Conservation (phyloP, 2,888 invertebrate species). For the Philopedon plagiatum region DNA sequence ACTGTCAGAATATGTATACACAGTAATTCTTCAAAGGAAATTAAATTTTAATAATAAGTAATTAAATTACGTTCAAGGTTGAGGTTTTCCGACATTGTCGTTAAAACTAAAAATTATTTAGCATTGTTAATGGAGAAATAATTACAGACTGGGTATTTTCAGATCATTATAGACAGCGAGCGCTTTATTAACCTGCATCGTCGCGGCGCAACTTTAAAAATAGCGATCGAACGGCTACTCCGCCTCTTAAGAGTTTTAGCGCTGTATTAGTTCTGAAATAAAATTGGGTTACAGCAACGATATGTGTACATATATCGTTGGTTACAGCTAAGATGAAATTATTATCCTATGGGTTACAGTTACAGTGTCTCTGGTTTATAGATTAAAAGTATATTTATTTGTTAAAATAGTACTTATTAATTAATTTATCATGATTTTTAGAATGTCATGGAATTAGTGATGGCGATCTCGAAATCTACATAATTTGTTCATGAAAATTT, state of each 20-base stretch:
- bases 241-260: conserved; percentile 2
- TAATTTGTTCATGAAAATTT: too few relatives aligned
- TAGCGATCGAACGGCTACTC: not conserved
- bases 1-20: not conserved
- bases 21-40: not conserved
- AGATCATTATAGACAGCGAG: not conserved
- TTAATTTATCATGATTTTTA: too few relatives aligned
- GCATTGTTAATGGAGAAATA: not conserved
- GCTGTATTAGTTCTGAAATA: not conserved
- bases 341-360: too few relatives aligned
- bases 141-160: not conserved
- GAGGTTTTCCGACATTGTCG: not conserved
- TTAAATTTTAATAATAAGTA: not conserved
- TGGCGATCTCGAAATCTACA: too few relatives aligned
- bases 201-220: conserved; percentile 2
- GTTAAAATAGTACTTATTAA: too few relatives aligned
- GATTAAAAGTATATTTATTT: too few relatives aligned
- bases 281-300: too few relatives aligned
- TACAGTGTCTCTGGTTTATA: too few relatives aligned
- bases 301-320: too few relatives aligned
- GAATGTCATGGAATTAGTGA: too few relatives aligned
- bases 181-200: not conserved
- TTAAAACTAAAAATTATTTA: not conserved
- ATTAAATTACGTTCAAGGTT: conserved; percentile 17
- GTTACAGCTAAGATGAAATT: too few relatives aligned